Percentiles rank a stretch among this genome's conserved stretches.
phyloP scores from a whole-genome alignment of 2,113 vertebrate species.

The Bungarus multicinctus region DNA sequence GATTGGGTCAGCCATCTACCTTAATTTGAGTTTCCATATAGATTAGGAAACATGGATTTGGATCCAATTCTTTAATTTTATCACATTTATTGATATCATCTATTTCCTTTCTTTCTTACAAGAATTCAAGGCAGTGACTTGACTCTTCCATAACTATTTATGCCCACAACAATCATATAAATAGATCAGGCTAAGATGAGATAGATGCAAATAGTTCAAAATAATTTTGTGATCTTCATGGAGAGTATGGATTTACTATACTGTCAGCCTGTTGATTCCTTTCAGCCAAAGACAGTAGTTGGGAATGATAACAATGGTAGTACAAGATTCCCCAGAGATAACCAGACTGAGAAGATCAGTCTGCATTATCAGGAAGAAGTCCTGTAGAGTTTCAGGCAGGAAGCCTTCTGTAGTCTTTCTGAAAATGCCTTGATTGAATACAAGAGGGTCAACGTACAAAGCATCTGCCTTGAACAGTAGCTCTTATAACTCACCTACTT shows the following conservation, averaged over 20 bases:
- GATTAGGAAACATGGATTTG: background rate
- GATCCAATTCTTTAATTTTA: background rate
- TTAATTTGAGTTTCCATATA: background rate
- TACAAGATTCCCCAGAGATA: background rate
- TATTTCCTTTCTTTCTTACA: background rate
- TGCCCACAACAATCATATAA: background rate
- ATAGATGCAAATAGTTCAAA: background rate
- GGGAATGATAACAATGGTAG: background rate
- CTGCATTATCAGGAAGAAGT: background rate
- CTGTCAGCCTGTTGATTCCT: background rate
- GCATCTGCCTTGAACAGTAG: background rate
- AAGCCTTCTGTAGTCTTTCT: background rate
- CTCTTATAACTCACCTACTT: background rate
- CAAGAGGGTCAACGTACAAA: background rate
- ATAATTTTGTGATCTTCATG: background rate
- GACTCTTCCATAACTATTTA: background rate
- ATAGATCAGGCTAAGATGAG: background rate
- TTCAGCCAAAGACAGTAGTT: background rate
- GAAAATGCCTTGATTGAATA: background rate
- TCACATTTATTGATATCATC: background rate
- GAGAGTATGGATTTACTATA: background rate
- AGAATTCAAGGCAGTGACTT: background rate
- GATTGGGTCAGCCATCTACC: background rate
- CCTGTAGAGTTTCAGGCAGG: background rate
- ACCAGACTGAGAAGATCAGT: background rate